These are phyloP conservation scores for Anniella stebbinsi DNA, from an alignment of 2,797 vertebrate species.

Conservation along the genomic window DNA sequence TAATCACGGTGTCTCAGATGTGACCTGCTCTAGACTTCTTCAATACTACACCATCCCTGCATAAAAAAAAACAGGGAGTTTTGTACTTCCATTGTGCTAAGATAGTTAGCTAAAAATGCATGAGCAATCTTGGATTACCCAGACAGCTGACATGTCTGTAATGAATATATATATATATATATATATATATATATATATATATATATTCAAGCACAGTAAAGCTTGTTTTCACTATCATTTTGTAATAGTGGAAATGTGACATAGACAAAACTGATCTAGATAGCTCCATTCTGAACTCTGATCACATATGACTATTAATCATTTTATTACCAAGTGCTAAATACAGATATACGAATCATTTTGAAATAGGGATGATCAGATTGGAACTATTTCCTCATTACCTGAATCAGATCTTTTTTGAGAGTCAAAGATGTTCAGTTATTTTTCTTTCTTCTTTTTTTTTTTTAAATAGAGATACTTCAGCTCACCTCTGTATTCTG, in stretches of 20 bases:
- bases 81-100: not conserved
- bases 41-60: not conserved
- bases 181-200: too few relatives aligned
- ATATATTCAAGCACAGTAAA: too few relatives aligned
- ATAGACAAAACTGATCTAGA: slow-evolving; percentile 4
- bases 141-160: not conserved
- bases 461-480: not conserved
- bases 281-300: slow-evolving; percentile 11
- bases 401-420: slow-evolving; percentile 10
- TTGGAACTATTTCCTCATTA: slow-evolving; percentile 19
- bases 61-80: not conserved
- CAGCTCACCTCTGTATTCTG: not conserved
- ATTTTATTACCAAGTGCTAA: slow-evolving; percentile 30
- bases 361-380: slow-evolving; percentile 17
- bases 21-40: not conserved
- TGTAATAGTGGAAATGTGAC: not conserved
- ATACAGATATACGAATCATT: slow-evolving; percentile 13
- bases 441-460: not conserved
- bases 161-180: too few relatives aligned
- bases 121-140: not conserved
- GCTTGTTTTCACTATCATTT: not conserved
- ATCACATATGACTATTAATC: slow-evolving; percentile 13
- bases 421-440: slow-evolving; percentile 13
- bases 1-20: not conserved
- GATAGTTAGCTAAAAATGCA: not conserved